Percentiles rank a stretch among this genome's conserved stretches.
These are phyloP conservation scores for Syrmaticus mikado DNA, from an alignment of 2,113 vertebrate species.

Conservation along the genomic window DNA sequence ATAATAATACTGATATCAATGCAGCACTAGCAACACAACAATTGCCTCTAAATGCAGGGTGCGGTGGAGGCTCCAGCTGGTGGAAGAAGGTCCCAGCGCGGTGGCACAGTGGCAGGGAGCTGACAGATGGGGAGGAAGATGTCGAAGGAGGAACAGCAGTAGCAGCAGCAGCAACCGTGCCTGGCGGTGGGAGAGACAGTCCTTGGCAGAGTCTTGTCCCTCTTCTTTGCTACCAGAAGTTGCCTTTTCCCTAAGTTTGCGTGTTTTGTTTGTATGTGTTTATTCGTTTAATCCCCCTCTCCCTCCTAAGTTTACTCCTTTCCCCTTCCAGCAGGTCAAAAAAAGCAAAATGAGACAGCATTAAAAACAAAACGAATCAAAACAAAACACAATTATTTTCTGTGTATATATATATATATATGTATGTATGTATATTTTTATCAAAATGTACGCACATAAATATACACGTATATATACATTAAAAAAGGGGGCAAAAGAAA, in stretches of 20 bases:
- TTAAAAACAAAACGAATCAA: constrained; percentile 37
- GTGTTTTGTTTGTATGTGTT: constrained; percentile 70
- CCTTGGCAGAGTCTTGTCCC: constrained; percentile 67
- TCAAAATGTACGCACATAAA: constrained; percentile 50
- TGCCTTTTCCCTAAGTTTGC: constrained; percentile 73
- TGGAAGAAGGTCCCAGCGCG: constrained; percentile 59
- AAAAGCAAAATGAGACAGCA: constrained; percentile 63
- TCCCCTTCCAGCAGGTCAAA: constrained; percentile 74
- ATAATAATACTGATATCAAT: constrained; percentile 76
- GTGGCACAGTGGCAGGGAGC: constrained; percentile 64
- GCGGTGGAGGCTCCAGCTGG: constrained; percentile 72
- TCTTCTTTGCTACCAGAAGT: constrained; percentile 70
- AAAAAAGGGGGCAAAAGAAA: constrained; percentile 32
- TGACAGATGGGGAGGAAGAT: constrained; percentile 49
- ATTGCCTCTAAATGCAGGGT: constrained; percentile 71
- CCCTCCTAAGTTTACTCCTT: constrained; percentile 66
- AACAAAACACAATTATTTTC: not conserved
- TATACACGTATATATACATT: constrained; percentile 27
- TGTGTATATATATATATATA: constrained; percentile 1
- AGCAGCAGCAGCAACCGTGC: constrained; percentile 51
- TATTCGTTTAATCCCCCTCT: constrained; percentile 63
- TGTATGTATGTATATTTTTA: constrained; percentile 28
- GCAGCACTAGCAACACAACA: constrained; percentile 76
- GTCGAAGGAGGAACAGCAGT: constrained; percentile 54
- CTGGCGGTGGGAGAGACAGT: constrained; percentile 63